A percentile compares a stretch with the other conserved stretches of the same genome.
phyloP scores from a whole-genome alignment of 2,888 invertebrate genomes.

The Chrysolina oricalcia region DNA sequence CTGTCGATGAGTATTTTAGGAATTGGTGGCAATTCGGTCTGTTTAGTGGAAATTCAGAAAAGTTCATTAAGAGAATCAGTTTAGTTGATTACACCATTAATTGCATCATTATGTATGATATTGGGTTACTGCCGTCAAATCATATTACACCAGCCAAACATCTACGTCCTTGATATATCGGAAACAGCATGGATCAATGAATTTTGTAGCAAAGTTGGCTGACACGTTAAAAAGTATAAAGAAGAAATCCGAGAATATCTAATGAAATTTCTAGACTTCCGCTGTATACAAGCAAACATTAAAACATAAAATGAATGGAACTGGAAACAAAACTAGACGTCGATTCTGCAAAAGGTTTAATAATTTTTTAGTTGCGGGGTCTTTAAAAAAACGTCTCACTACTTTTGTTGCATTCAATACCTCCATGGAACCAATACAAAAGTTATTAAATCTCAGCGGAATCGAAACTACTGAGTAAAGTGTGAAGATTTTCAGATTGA shows the following conservation, averaged over 20 bases:
- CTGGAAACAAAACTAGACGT: constrained; percentile 3
- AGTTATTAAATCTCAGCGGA: neutral
- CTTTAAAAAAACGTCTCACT: neutral
- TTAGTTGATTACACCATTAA: neutral
- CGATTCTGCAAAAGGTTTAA: neutral
- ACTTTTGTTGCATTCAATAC: neutral
- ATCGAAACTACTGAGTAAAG: neutral
- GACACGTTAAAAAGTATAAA: constrained; percentile 18
- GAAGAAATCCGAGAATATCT: neutral
- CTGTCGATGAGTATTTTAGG: neutral
- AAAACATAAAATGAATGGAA: constrained; percentile 5
- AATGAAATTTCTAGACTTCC: constrained; percentile 4
- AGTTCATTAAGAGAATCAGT: neutral
- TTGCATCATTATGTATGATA: no score
- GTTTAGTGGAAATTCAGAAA: neutral
- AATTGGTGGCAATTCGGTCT: neutral
- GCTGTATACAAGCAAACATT: neutral
- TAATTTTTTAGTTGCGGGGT: neutral
- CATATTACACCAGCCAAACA: neutral
- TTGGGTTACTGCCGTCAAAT: no score
- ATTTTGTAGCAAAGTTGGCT: neutral
- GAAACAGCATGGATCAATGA: neutral
- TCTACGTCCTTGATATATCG: no score
- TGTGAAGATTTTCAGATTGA: neutral
- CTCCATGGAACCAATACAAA: neutral